Conservation (phyloP, 1,140 invertebrate genomes). For the Drosophila serrata region DNA sequence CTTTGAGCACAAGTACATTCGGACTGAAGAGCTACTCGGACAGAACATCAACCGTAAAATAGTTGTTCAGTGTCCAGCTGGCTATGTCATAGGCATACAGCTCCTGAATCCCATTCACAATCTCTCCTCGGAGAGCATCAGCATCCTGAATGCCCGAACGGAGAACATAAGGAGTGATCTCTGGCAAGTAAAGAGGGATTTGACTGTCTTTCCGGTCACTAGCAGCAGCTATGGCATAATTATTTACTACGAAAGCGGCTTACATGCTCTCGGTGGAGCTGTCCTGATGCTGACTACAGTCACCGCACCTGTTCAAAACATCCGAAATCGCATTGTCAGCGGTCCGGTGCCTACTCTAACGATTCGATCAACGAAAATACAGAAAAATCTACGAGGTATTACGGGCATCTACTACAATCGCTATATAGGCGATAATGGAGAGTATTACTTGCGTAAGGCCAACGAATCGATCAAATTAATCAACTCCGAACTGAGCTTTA, state of each 20-base stretch:
- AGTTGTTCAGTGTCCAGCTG: constrained; percentile 89
- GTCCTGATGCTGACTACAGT: constrained; percentile 94
- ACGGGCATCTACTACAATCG: constrained; percentile 95
- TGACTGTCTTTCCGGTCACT: constrained; percentile 94
- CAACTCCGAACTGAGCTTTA: constrained; percentile 92
- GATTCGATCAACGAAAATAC: constrained; percentile 90
- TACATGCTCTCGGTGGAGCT: constrained; percentile 91
- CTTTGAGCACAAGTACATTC: constrained; percentile 91
- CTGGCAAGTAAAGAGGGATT: constrained; percentile 93
- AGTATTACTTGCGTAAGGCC: constrained; percentile 93
- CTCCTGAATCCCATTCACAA: constrained; percentile 95
- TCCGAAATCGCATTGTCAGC: constrained; percentile 89
- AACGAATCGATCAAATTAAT: constrained; percentile 94
- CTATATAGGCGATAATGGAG: constrained; percentile 92
- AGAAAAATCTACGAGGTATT: constrained; percentile 93
- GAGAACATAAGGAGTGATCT: constrained; percentile 87
- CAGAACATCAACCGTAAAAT: constrained; percentile 87
- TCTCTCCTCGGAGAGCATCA: constrained; percentile 93
- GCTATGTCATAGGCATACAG: constrained; percentile 92
- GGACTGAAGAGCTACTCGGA: constrained; percentile 89
- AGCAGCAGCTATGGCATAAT: constrained; percentile 93
- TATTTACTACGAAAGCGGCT: constrained; percentile 93
- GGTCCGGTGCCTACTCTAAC: constrained; percentile 91
- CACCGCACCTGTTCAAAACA: constrained; percentile 89
- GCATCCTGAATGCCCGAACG: constrained; percentile 91